phyloP scores from a whole-genome alignment of 2,888 invertebrate genomes.

The Chrysolina americana region DNA sequence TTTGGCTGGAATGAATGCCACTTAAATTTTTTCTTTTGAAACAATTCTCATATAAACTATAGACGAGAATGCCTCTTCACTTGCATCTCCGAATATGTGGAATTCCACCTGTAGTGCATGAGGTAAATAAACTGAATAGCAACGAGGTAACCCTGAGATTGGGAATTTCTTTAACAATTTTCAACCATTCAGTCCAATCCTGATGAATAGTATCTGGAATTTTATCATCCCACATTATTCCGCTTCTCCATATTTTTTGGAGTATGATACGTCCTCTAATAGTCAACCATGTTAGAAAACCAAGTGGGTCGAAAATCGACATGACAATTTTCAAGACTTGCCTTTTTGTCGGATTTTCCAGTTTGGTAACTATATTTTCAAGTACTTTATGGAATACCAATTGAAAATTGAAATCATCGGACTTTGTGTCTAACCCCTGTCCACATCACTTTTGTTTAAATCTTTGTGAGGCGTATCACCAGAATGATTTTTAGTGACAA shows the following conservation, averaged over 20 bases:
- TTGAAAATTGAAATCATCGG: slow-evolving; percentile 11
- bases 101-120: not conserved
- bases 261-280: no score
- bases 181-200: no score
- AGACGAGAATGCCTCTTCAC: not conserved
- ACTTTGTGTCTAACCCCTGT: not conserved
- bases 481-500: no score
- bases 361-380: not conserved
- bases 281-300: no score
- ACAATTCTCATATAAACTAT: not conserved
- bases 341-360: slow-evolving; percentile 6
- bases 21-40: not conserved
- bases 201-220: not conserved
- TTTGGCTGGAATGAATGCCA: not conserved
- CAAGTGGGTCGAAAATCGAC: no score
- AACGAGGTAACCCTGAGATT: not conserved
- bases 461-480: no score
- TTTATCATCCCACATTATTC: slow-evolving; percentile 15
- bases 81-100: not conserved
- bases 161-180: not conserved
- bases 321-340: not conserved
- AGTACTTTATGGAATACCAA: slow-evolving; percentile 7
- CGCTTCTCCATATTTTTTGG: not conserved
- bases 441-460: no score
- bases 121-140: not conserved